Conservation (phyloP, 23 tunicate genomes). For the Clavelina lepadiformis region DNA sequence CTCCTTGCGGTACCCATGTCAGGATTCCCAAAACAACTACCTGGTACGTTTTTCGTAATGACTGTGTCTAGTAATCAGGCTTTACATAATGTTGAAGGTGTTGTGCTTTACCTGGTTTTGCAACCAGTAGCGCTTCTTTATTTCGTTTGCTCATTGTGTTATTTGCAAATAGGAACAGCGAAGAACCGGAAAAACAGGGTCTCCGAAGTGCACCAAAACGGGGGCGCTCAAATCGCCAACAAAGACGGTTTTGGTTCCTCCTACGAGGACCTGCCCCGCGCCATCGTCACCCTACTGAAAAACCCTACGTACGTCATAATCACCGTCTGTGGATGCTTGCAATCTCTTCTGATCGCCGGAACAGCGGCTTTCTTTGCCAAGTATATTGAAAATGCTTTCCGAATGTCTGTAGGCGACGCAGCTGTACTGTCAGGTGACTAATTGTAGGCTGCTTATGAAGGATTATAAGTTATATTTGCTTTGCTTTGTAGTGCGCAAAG, state of each 20-base stretch:
- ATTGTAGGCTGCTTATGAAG: no score
- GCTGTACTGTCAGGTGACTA: slow-evolving; percentile 67
- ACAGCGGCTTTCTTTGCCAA: slow-evolving; percentile 72
- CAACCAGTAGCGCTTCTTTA: background rate
- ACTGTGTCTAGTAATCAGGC: background rate
- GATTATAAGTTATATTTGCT: no score
- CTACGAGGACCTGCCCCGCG: slow-evolving; percentile 48
- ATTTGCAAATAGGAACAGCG: slow-evolving; percentile 1
- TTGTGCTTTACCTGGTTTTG: background rate
- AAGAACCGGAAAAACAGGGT: slow-evolving; percentile 8
- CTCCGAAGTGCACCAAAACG: slow-evolving; percentile 43
- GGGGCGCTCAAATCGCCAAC: slow-evolving; percentile 4
- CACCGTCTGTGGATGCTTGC: slow-evolving; percentile 45
- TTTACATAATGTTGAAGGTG: background rate
- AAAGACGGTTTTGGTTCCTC: slow-evolving; percentile 19
- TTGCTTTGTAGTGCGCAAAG: no score
- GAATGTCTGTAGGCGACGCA: slow-evolving; percentile 63
- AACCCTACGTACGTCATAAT: slow-evolving; percentile 52
- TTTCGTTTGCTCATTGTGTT: background rate
- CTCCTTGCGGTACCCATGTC: slow-evolving; percentile 57
- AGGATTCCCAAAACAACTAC: slow-evolving; percentile 72
- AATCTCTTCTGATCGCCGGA: slow-evolving; percentile 42
- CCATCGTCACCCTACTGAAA: slow-evolving; percentile 15
- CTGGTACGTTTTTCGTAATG: no score
- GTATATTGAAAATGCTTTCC: slow-evolving; percentile 61